phyloP scores from a whole-genome alignment of 2,113 vertebrate species.

The Ciconia maguari region DNA sequence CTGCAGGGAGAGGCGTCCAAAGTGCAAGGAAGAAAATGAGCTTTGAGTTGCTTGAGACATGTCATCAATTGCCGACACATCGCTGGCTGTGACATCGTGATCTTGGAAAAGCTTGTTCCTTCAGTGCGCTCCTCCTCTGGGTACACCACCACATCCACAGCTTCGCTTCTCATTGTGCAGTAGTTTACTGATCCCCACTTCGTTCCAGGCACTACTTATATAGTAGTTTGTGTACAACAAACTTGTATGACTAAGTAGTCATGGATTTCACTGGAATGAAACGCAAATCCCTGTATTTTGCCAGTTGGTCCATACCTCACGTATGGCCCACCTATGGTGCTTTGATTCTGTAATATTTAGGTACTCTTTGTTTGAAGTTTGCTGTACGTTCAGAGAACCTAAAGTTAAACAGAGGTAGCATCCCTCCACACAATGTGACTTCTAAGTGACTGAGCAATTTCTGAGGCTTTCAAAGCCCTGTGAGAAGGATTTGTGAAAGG shows the following conservation, averaged over 20 bases:
- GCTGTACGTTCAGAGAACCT: background rate
- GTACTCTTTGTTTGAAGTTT: background rate
- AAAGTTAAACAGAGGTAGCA: background rate
- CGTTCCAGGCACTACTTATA: background rate
- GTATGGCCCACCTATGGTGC: background rate
- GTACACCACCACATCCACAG: accelerated
- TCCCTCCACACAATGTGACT: accelerated
- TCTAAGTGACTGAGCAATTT: background rate
- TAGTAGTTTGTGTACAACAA: background rate
- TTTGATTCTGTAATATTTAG: background rate
- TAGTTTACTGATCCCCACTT: background rate
- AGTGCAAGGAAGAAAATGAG: background rate
- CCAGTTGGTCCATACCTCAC: accelerated
- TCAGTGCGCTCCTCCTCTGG: background rate
- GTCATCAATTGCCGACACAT: accelerated
- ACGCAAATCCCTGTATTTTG: background rate
- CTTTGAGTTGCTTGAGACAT: background rate
- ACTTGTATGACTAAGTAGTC: background rate
- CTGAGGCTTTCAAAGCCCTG: background rate
- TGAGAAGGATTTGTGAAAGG: background rate
- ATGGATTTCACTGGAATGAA: background rate
- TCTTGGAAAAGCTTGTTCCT: background rate
- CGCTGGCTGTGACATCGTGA: background rate
- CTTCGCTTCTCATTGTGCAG: background rate
- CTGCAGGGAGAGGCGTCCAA: background rate